Base-by-base conservation (phyloP, 2,888 invertebrate genomes). In the Andrena praecox region DNA sequence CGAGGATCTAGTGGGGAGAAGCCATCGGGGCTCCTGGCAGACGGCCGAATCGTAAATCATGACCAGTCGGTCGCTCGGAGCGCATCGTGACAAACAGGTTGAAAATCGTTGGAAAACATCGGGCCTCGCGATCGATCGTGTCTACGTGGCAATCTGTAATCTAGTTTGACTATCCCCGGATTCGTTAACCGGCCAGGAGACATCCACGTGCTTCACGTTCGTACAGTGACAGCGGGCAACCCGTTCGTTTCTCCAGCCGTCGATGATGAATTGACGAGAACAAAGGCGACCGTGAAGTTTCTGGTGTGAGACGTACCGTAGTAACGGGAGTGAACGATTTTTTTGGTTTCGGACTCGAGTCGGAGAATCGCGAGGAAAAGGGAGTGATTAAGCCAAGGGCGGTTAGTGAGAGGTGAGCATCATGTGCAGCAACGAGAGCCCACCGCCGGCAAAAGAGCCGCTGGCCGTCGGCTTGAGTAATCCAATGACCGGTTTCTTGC, bases 401-500 rank as follows among this genome's bases (percentile, higher is more conserved):
- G 59, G 29, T 29, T 2, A 20, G 16, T 16, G 24, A 12, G 16
- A 20, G 5, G 10, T 1, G n/a, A 10, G 3, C 8, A n/a, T 75
- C 12, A 94, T 94, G 94, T 94, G 94, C 83, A 94, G 93, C 89
- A 94, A 94, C 91, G 94, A 94, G 83, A 92, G 93, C 73, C 91
- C 91, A 74, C 93, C 90, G 83, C 92, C 88, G 70, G 89, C 89
- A 62, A 93, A 90, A 87, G 93, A 91, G 29, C 91, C 93, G 6
- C 66, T 93, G 24, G 89, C 92, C 68, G 91, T 93, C 72, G 91
- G 92, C 4, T 78, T 93, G 20, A 90, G 92, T 0, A 92, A 91
- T 69, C 92, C 94, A 0, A 93, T 93, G 91, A 89, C 93, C 27
- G 91, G 92, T 5, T 91, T 94, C 60, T 71, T 94, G 2, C 94